Evolutionary conservation across 2,113 vertebrate species (phyloP).

Genomic region (Pardalotus punctatus): DNA sequence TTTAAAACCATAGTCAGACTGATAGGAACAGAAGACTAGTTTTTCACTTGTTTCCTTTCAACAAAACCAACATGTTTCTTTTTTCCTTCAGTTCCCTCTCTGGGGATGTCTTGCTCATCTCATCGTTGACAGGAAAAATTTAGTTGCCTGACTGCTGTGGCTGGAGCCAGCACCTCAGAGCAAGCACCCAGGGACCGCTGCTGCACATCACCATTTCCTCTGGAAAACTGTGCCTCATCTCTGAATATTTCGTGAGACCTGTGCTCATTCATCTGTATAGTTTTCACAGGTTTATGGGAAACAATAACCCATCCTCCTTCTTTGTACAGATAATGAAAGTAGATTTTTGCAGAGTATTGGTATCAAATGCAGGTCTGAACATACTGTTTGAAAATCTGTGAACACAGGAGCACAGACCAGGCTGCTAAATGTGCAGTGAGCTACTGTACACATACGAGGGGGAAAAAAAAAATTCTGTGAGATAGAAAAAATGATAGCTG

Average conservation of each 20-base stretch:
- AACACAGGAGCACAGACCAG: not conserved
- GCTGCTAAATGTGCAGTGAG: not conserved
- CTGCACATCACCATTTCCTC: not conserved
- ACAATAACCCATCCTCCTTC: not conserved
- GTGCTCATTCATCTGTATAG: not conserved
- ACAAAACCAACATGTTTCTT: not conserved
- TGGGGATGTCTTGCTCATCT: not conserved
- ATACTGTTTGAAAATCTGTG: not conserved
- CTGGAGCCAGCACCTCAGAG: not conserved
- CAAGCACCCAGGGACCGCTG: not conserved
- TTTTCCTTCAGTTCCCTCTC: not conserved
- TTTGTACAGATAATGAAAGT: not conserved
- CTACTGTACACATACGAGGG: not conserved
- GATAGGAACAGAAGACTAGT: not conserved
- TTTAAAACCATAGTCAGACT: not conserved
- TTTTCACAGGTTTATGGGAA: not conserved
- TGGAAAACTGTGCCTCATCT: not conserved
- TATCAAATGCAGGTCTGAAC: not conserved
- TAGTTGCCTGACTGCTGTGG: not conserved
- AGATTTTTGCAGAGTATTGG: not conserved
- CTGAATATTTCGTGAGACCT: not conserved
- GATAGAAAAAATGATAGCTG: not conserved
- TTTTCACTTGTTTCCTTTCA: not conserved
- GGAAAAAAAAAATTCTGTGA: not conserved
- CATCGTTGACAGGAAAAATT: not conserved